Conservation (phyloP, 2,797 vertebrate genomes). For the Rhinogobio ventralis region DNA sequence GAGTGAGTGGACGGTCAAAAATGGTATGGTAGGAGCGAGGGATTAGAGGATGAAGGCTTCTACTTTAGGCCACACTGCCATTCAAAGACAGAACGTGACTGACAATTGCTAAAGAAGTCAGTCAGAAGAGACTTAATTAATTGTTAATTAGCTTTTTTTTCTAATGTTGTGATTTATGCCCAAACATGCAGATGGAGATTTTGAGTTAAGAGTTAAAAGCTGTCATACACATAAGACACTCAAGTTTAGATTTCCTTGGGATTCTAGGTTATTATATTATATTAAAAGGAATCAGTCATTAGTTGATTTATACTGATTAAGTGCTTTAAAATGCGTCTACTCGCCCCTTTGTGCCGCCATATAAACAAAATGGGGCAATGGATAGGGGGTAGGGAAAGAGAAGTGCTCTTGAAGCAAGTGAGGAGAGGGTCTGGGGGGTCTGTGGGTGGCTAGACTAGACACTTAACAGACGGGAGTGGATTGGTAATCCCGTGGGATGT, state of each 20-base stretch:
- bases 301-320: not conserved
- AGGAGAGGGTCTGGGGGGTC: constrained; percentile 15
- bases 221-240: constrained; percentile 71
- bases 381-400: not conserved
- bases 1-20: constrained; percentile 19
- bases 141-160: constrained; percentile 78
- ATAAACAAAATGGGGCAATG: constrained; percentile 20
- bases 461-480: constrained; percentile 21
- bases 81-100: constrained; percentile 70
- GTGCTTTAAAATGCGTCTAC: not conserved
- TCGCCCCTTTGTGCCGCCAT: not conserved
- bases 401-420: not conserved
- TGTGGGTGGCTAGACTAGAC: constrained; percentile 41
- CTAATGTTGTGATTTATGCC: constrained; percentile 69
- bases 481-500: not conserved
- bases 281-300: constrained; percentile 1
- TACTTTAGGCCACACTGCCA: constrained; percentile 49
- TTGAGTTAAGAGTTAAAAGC: constrained; percentile 66
- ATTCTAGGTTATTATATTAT: constrained; percentile 20
- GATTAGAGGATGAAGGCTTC: constrained; percentile 18
- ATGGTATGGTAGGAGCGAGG: not conserved
- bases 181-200: constrained; percentile 61
- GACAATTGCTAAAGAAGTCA: constrained; percentile 71
- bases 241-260: constrained; percentile 30
- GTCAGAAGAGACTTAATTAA: constrained; percentile 79